phyloP scores from a whole-genome alignment of 2,113 vertebrate genomes.

The Semicossyphus pulcher region DNA sequence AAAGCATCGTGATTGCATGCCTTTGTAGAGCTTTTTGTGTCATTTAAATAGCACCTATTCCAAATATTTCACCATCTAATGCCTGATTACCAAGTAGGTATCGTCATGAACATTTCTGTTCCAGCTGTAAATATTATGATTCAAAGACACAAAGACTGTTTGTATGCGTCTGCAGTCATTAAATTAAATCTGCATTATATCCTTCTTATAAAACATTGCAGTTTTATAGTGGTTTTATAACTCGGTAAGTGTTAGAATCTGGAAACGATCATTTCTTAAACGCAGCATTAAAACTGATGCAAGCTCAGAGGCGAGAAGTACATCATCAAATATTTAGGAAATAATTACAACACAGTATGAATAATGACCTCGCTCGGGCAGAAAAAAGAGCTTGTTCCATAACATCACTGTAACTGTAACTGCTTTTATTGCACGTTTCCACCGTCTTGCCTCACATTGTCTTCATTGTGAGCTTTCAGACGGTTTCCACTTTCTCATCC shows the following conservation, averaged over 20 bases:
- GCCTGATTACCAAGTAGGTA: neutral
- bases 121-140: conserved; percentile 17
- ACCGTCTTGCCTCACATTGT: conserved; percentile 40
- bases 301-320: conserved; percentile 6
- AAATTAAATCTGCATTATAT: conserved; percentile 38
- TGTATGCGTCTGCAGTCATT: conserved; percentile 10
- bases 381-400: conserved; percentile 42
- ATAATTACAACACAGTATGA: conserved; percentile 53
- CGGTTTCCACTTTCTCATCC: conserved; percentile 54
- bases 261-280: conserved; percentile 39
- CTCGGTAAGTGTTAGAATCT: conserved; percentile 35
- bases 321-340: conserved; percentile 48
- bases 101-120: conserved; percentile 1
- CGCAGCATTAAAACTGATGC: conserved; percentile 40
- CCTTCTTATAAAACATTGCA: conserved; percentile 37
- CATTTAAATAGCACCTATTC: neutral
- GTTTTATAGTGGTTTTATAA: conserved; percentile 48
- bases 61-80: conserved; percentile 3
- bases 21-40: neutral
- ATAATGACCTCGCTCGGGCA: conserved; percentile 22
- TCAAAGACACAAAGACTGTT: conserved; percentile 37
- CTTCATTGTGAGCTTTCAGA: conserved; percentile 24
- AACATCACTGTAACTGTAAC: conserved; percentile 44
- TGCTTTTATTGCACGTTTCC: conserved; percentile 51
- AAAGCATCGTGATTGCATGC: conserved; percentile 5